These are phyloP conservation scores for Ochropleura plecta DNA, from an alignment of 2,888 invertebrate species.

Conservation along the genomic window DNA sequence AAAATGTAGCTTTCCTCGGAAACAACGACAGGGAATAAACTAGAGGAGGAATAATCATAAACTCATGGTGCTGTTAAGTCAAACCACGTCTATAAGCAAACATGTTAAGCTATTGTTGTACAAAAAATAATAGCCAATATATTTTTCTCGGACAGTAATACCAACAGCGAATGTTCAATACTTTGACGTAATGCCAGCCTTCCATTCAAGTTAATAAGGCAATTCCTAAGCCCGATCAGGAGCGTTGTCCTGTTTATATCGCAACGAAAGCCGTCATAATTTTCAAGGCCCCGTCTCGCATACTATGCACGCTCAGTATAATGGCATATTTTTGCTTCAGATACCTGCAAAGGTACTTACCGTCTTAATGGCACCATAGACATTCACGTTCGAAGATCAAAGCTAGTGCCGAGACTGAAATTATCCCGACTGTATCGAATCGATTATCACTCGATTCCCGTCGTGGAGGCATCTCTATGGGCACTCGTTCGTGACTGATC, in stretches of 20 bases:
- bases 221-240: slow-evolving; percentile 58
- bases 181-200: slow-evolving; percentile 36
- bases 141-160: slow-evolving; percentile 5
- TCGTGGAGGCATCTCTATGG: slow-evolving; percentile 69
- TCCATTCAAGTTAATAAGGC: slow-evolving; percentile 42
- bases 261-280: slow-evolving; percentile 64
- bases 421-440: slow-evolving; percentile 78
- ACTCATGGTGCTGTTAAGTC: slow-evolving; percentile 8
- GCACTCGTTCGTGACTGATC: slow-evolving; percentile 75
- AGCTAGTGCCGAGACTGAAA: slow-evolving; percentile 63
- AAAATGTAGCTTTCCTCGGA: slow-evolving; percentile 23
- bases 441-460: slow-evolving; percentile 77
- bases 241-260: slow-evolving; percentile 63
- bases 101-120: slow-evolving; percentile 12
- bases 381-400: slow-evolving; percentile 65
- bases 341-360: slow-evolving; percentile 54
- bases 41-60: slow-evolving; percentile 3
- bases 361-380: slow-evolving; percentile 58
- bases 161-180: slow-evolving; percentile 25
- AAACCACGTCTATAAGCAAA: slow-evolving; percentile 9
- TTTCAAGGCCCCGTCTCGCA: slow-evolving; percentile 57
- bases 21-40: slow-evolving; percentile 20
- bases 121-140: slow-evolving; percentile 11
- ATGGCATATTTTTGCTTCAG: slow-evolving; percentile 57
- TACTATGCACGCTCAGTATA: slow-evolving; percentile 53